Evolutionary conservation across 2,797 vertebrate genomes (phyloP), one percentile per base, ranked within the genome.

Genomic region (Lepilemur septentrionalis): DNA sequence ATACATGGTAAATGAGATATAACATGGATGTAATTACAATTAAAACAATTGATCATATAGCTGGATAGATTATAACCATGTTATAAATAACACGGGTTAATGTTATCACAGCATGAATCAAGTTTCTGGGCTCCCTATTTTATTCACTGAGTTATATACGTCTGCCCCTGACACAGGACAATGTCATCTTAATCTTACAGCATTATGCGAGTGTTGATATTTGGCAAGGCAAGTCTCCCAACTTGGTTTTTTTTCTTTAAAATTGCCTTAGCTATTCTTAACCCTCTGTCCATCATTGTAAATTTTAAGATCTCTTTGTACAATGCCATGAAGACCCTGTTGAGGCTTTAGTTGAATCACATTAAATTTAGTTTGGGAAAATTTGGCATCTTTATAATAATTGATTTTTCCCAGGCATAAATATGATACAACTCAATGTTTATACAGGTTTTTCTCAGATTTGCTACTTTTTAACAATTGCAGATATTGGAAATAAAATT

Each of bases 301-400:
- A 94, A 89, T 48, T 89, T 55, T 55, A 72, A 28, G 15, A 81
- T 57, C 35, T 52, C 59, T n/a, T 38, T 61, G 4, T 91, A 52
- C 18, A n/a, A 17, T 76, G 32, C 23, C 28, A 65, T 7, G 3
- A 75, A 88, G 35, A 81, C 17, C 23, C 28, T 75, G 5, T 14
- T 63, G 57, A 59, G 30, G 63, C 32, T 50, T 87, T 22, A 61
- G n/a, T 14, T 84, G 59, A 52, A 67, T 95, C 28, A 75, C 8
- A 20, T 48, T 59, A 22, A 91, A 81, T 73, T 92, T 86, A 46
- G 22, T 76, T 70, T 97, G 18, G 59, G 65, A 80, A 88, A 89
- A 85, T 13, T 43, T 59, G 18, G 18, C n/a, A 32, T 50, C 28
- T 84, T 84, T 41, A 75, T 25, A 50, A 35, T 61, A 75, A 75